Evolutionary conservation across 2,797 vertebrate species (phyloP), one percentile per base, ranked within the genome.

Genomic region (Spinus olivaceus): DNA sequence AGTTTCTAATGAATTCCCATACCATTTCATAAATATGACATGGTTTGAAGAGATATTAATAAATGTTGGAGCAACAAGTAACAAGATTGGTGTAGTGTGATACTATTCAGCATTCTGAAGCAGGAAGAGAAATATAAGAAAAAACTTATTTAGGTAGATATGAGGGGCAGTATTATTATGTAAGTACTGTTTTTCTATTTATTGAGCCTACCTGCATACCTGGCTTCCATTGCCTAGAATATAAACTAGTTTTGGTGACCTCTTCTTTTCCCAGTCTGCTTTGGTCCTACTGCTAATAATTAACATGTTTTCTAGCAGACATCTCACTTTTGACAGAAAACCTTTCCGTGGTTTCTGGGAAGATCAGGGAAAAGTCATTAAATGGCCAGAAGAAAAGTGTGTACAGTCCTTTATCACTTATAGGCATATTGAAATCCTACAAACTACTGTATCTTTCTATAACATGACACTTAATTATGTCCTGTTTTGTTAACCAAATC

Each of bases 91-190:
- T 87, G 3, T 6, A 23, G 9, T 23, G 33, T 12, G 49, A 53
- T 39, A 30, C 6, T 57, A 21, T 65, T 56, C n/a, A 56, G 6
- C 30, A 44, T 9, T 61, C 13, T 73, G 9, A 8, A n/a, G 47
- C 59, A 71, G 19, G 20, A 8, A 57, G 8, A 77, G 2, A 12
- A 73, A 23, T 46, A 12, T 10, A 67, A 74, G 3, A 67, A 77
- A 73, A 51, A 63, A 6, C 2, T 6, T n/a, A 46, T 42, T 63
- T 51, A 60, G 28, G 24, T 11, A 67, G 66, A 81, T 41, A 44
- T 0, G 1, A 81, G 22, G 13, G 8, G 44, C 12, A 30, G 2
- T 49, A 17, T 33, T 33, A 24, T 41, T 50, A 20, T 14, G 4
- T 19, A 77, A 59, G 5, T 30, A 42, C 12, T 37, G 2, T 6